Percentiles rank a stretch among this genome's conserved stretches.
These are phyloP conservation scores for Orchesellides sinensis DNA, from an alignment of 2,888 invertebrate species.

Conservation along the genomic window DNA sequence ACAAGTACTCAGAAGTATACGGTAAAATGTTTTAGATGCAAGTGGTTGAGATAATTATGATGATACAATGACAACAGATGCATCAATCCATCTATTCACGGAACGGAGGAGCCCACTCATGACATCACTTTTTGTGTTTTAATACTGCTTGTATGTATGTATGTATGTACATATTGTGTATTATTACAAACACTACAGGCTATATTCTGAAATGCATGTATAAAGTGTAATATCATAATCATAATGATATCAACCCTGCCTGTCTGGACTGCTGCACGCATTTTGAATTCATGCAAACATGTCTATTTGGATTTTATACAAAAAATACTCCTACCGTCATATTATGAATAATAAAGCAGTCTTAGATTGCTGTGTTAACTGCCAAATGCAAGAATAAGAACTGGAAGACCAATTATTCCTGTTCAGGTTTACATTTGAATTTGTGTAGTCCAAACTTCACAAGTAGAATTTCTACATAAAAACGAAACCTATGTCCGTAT, in stretches of 20 bases:
- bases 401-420: neutral
- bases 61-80: conserved; percentile 66
- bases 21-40: conserved; percentile 29
- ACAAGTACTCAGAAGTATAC: conserved; percentile 4
- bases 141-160: neutral
- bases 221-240: conserved; percentile 22
- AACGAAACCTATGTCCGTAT: no score
- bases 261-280: conserved; percentile 34
- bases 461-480: no score
- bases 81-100: conserved; percentile 55
- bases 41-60: conserved; percentile 41
- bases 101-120: neutral
- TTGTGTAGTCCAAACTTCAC: no score
- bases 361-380: neutral
- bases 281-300: conserved; percentile 42
- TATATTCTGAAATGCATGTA: no score
- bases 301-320: conserved; percentile 12
- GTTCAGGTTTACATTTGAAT: no score
- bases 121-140: conserved; percentile 18
- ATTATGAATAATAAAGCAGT: conserved; percentile 11
- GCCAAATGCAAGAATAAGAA: neutral
- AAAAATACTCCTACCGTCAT: neutral
- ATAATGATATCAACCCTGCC: conserved; percentile 48
- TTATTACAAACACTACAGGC: conserved; percentile 12
- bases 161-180: neutral